Conservation (phyloP, 2,113 vertebrate genomes). For the Ammodramus savannarum region DNA sequence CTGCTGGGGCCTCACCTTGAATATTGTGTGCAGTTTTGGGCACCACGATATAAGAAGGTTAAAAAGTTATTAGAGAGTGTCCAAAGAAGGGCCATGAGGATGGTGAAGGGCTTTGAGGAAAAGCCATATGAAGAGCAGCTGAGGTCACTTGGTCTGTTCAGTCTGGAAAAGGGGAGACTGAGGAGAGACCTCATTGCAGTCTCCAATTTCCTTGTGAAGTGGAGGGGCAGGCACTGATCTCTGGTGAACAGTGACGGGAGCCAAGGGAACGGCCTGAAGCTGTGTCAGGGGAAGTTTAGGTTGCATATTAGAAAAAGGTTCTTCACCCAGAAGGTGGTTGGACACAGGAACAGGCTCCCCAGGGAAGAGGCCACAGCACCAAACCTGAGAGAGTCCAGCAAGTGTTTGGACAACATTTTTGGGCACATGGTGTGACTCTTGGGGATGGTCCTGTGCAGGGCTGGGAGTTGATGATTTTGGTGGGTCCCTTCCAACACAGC, state of each 20-base stretch:
- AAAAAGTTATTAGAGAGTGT: background rate
- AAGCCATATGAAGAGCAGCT: accelerated
- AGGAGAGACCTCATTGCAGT: accelerated
- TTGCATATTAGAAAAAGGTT: background rate
- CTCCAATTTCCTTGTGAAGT: background rate
- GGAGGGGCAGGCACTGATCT: background rate
- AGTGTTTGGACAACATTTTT: background rate
- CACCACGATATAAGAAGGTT: background rate
- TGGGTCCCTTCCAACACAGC: background rate
- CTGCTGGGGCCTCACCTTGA: background rate
- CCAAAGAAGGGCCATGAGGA: background rate
- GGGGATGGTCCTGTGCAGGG: background rate
- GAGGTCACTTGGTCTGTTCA: background rate
- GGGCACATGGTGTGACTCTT: background rate
- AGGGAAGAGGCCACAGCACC: background rate
- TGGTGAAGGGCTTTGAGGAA: background rate
- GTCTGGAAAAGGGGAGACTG: background rate
- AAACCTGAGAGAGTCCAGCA: background rate
- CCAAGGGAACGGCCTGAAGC: accelerated
- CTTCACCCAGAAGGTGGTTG: background rate
- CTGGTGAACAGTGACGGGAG: background rate
- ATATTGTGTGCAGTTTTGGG: background rate
- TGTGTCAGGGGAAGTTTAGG: background rate
- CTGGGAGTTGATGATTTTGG: background rate
- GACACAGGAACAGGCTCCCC: background rate